A percentile compares a stretch with the other conserved stretches of the same genome.
phyloP scores from a whole-genome alignment of 2,888 invertebrate genomes.

The Drosophila lutescens region DNA sequence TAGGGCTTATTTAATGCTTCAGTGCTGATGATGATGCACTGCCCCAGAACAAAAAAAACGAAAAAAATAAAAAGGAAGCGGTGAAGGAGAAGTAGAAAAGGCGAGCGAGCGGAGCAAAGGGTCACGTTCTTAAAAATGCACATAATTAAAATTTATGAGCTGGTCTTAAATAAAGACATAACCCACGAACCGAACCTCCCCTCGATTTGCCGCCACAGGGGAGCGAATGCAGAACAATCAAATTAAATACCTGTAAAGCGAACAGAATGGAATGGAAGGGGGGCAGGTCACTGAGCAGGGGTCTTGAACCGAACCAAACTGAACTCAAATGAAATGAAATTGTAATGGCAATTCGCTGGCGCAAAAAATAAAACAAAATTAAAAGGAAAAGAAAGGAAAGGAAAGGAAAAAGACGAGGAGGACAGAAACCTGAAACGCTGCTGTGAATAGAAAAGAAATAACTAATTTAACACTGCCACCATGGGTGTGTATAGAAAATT shows the following conservation, averaged over 20 bases:
- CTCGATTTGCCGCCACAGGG: conserved; percentile 6
- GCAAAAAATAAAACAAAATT: conserved; percentile 6
- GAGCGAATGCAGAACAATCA: conserved; percentile 37
- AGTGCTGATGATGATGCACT: conserved; percentile 40
- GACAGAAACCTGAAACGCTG: not conserved
- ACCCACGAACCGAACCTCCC: conserved; percentile 4
- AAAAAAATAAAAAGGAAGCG: too few species aligned
- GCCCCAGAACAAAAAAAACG: not conserved
- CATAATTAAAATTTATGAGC: conserved; percentile 69
- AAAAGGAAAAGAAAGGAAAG: not conserved
- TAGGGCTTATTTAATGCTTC: conserved; percentile 67
- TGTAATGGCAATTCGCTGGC: conserved; percentile 34
- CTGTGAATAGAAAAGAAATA: not conserved
- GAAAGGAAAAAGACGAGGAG: not conserved
- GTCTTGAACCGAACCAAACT: conserved; percentile 16
- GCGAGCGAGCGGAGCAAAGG: conserved; percentile 22
- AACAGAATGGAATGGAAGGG: not conserved
- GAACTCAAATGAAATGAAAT: conserved; percentile 25
- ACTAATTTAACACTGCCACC: conserved; percentile 14
- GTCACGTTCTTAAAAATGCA: conserved; percentile 61
- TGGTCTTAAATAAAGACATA: conserved; percentile 46
- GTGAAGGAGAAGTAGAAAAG: not conserved
- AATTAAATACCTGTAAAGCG: conserved; percentile 51
- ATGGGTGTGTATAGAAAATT: not conserved
- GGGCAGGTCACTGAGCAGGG: conserved; percentile 7